phyloP scores from a whole-genome alignment of 2,113 vertebrate species.

The Crocuta crocuta region DNA sequence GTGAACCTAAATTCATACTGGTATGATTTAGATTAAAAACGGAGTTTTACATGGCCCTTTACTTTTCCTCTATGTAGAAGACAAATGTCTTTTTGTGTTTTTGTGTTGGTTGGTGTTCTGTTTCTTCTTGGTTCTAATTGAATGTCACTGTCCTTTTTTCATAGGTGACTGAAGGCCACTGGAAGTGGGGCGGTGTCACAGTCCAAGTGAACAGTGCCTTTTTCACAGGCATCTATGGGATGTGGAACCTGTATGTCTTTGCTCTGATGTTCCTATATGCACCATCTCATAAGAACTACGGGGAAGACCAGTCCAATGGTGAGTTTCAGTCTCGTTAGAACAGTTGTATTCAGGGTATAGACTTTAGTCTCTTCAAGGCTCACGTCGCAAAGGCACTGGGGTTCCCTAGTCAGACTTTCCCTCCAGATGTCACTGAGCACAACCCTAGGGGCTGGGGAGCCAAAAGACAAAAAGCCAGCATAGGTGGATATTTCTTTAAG shows the following conservation, averaged over 20 bases:
- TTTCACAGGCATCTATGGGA: slow-evolving; percentile 98
- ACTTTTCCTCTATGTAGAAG: neutral
- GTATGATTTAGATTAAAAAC: neutral
- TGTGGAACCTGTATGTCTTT: slow-evolving; percentile 99
- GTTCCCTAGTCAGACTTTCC: neutral
- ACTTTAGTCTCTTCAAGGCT: neutral
- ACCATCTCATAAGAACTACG: slow-evolving; percentile 97
- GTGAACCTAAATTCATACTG: neutral
- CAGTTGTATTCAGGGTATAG: neutral
- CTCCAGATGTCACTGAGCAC: neutral
- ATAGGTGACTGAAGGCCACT: slow-evolving; percentile 97
- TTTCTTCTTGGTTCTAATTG: neutral
- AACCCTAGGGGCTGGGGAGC: neutral
- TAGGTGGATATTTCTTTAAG: neutral
- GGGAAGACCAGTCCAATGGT: slow-evolving; percentile 94
- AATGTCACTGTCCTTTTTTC: neutral
- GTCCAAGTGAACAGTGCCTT: slow-evolving; percentile 97
- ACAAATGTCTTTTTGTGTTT: neutral
- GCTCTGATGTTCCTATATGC: slow-evolving; percentile 99
- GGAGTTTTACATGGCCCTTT: neutral
- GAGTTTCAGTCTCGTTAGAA: slow-evolving; percentile 61
- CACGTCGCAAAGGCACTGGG: neutral
- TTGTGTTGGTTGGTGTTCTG: neutral
- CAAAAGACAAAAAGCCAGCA: neutral
- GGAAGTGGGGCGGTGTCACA: slow-evolving; percentile 95